A percentile compares a stretch with the other conserved stretches of the same genome.
Evolutionary conservation across 1,140 invertebrate species (phyloP).

Genomic region (Microplitis demolitor): DNA sequence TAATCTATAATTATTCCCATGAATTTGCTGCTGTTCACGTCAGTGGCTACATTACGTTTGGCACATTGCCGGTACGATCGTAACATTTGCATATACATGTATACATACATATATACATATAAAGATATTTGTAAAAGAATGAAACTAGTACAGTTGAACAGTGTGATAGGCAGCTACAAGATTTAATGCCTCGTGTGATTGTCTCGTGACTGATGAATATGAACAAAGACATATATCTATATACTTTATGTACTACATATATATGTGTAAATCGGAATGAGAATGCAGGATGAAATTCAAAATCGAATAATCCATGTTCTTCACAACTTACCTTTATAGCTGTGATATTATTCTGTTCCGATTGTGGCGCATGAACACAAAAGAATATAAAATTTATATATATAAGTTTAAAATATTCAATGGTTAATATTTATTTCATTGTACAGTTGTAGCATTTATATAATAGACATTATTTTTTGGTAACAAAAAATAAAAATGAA

Average conservation of each 20-base stretch:
- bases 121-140: background rate
- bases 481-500: no score
- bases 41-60: background rate
- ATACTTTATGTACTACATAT: background rate
- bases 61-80: background rate
- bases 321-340: constrained; percentile 70
- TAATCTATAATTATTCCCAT: constrained; percentile 29
- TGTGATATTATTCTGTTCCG: constrained; percentile 70
- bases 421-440: no score
- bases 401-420: no score
- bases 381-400: background rate
- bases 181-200: constrained; percentile 10
- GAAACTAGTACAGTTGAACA: background rate
- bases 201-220: background rate
- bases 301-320: background rate
- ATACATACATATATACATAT: background rate
- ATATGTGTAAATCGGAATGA: background rate
- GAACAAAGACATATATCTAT: background rate
- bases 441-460: no score
- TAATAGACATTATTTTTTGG: no score
- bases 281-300: background rate
- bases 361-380: background rate
- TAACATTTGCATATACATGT: constrained; percentile 8
- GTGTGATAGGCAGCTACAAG: background rate
- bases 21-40: background rate